A percentile compares a stretch with the other conserved stretches of the same genome.
Conservation (phyloP, 2,888 invertebrate genomes). For the Drosophila merina region DNA sequence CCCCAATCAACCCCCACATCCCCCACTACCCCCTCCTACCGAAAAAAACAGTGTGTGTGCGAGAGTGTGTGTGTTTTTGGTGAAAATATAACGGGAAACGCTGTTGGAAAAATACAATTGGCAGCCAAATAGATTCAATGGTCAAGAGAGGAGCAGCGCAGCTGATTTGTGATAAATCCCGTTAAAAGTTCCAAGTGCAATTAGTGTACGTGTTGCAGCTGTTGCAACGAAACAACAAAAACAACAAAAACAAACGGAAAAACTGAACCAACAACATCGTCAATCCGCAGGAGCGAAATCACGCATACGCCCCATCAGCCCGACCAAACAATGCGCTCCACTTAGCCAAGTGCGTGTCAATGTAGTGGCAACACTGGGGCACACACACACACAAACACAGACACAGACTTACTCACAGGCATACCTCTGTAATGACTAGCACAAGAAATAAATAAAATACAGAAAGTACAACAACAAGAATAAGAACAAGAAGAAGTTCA, state of each 20-base stretch:
- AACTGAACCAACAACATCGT: constrained; percentile 20
- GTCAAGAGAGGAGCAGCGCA: constrained; percentile 34
- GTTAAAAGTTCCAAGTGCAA: constrained; percentile 42
- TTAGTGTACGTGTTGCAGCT: constrained; percentile 46
- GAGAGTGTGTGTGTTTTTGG: constrained; percentile 39
- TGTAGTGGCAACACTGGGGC: constrained; percentile 24
- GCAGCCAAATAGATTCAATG: constrained; percentile 28
- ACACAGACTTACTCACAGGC: constrained; percentile 16
- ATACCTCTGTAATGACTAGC: constrained; percentile 65
- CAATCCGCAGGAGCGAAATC: constrained; percentile 42
- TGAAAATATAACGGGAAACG: constrained; percentile 49
- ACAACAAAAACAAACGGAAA: constrained; percentile 19
- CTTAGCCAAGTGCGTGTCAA: constrained; percentile 31
- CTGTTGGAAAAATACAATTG: constrained; percentile 32
- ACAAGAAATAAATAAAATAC: constrained; percentile 70
- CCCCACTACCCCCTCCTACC: neutral
- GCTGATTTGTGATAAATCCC: constrained; percentile 45
- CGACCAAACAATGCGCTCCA: constrained; percentile 40
- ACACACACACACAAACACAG: constrained; percentile 9
- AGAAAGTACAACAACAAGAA: constrained; percentile 27
- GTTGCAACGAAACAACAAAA: constrained; percentile 31
- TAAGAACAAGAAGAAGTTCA: constrained; percentile 25
- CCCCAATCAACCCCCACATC: constrained; percentile 24
- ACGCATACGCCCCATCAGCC: constrained; percentile 66
- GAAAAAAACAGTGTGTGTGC: constrained; percentile 23